Evolutionary conservation across 2,113 vertebrate genomes (phyloP), one percentile per base, ranked within the genome.

Genomic region (Cavia aperea): DNA sequence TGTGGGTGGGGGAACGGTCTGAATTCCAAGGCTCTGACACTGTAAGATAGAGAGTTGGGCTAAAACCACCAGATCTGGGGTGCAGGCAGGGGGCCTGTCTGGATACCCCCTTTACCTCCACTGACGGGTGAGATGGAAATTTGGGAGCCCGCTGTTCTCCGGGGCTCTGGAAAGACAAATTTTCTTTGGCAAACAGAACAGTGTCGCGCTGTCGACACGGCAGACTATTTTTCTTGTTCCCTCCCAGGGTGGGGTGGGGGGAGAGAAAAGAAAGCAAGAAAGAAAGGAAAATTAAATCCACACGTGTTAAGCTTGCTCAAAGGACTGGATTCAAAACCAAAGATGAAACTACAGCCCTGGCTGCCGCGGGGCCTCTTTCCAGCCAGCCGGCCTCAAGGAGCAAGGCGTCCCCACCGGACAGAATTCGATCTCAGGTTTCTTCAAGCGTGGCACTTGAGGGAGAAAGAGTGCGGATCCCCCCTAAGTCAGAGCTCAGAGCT

Each of bases 261-360:
- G 77, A 33, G 0, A 24, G 68, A 51, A 39, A 85, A 92, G 83
- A 92, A 95, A 94, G 91, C 81, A 88, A 96, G 94, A 93, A 96
- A 97, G 95, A 95, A 94, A 95, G 94, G 95, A 95, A 96, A 97
- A 97, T 97, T 93, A 95, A 95, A 96, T 92, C 94, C 96, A 97
- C 96, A 96, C 93, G 81, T 96, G 96, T 93, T 92, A 93, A 91
- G 66, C 92, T 93, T 51, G 66, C 94, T 96, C 96, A 95, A 96
- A 96, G 91, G 81, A 92, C 92, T 65, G n/a, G 95, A 95, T 92
- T 96, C 92, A 95, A 93, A 95, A 92, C 86, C 78, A 90, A 83
- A 89, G 95, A 92, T 33, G 58, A 94, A 93, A 77, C 92, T 70
- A 3, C 13, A 62, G 18, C 68, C 56, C 82, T 54, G 86, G 94